These are phyloP conservation scores for Trilocha varians DNA, from an alignment of 2,888 invertebrate species.

Conservation along the genomic window DNA sequence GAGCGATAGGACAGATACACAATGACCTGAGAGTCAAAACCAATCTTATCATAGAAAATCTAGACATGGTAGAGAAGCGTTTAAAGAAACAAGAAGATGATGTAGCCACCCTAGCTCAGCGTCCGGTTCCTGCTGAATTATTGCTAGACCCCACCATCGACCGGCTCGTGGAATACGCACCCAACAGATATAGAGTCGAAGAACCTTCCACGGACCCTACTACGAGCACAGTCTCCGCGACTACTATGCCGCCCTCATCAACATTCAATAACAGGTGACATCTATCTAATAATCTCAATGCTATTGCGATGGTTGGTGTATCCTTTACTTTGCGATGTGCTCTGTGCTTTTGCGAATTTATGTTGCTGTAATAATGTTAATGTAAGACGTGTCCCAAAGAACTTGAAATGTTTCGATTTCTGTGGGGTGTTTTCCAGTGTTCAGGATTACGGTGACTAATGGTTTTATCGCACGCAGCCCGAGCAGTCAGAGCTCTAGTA, in stretches of 20 bases:
- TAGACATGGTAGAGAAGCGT: constrained; percentile 88
- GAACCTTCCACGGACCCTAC: constrained; percentile 51
- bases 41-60: constrained; percentile 88
- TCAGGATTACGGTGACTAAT: constrained; percentile 45
- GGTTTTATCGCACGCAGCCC: constrained; percentile 60
- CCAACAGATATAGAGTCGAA: constrained; percentile 75
- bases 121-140: constrained; percentile 82
- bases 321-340: constrained; percentile 15
- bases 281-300: constrained; percentile 32
- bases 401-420: too few species aligned
- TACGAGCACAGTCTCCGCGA: constrained; percentile 47
- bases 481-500: constrained; percentile 33
- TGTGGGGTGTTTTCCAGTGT: constrained; percentile 10
- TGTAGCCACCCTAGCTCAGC: constrained; percentile 82
- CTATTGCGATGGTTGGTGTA: constrained; percentile 24
- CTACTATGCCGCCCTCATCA: constrained; percentile 38
- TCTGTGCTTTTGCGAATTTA: constrained; percentile 27
- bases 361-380: constrained; percentile 2
- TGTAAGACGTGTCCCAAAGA: not conserved
- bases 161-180: constrained; percentile 84
- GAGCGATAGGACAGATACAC: constrained; percentile 90
- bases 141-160: constrained; percentile 83
- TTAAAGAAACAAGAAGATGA: constrained; percentile 90
- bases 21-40: constrained; percentile 86
- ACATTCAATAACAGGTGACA: constrained; percentile 57